Base-by-base conservation (phyloP, 2,797 vertebrate species). In the Enteromius paludinosus region DNA sequence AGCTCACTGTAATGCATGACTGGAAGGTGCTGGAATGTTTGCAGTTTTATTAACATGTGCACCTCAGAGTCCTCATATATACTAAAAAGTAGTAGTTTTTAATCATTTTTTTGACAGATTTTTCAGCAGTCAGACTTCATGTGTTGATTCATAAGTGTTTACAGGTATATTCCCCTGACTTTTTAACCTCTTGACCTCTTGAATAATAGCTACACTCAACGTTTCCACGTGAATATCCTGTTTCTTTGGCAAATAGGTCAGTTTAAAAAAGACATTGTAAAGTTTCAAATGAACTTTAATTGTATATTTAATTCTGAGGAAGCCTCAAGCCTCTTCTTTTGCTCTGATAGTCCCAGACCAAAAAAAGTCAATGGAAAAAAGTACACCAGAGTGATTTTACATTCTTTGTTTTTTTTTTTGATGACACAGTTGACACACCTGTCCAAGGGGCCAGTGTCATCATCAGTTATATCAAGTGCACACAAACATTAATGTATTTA, bases 361-460 rank as follows among this genome's bases (percentile, higher is more conserved):
- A 59, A 38, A 25, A 69, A 41, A 43, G 35, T 30, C 33, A 56
- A 10, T 69, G 49, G 64, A 30, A 23, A 56, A 43, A 59, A 43
- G 59, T 49, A 78, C 17, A 28, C n/a, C 47, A 15, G 5, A 15
- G 78, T 70, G 23, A 43, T 45, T 70, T 66, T 45, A 45, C 25
- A 0, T 20, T 79, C 10, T 33, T 33, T 5, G 5, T 33, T 1
- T 7, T 4, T 35, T 35, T 35, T 23, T 70, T 70, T 79, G 1
- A 7, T 80, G 54, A 71, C 20, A 71, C 41, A 49, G 25, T 84
- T 77, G 79, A 66, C 52, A 74, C 70, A 83, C 33, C 66, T 83
- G 64, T 75, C 71, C 15, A n/a, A 83, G 74, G 18, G 43, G 52
- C 83, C 20, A 62, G 28, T 30, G 6, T 62, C 1, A 3, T 17